Percentiles rank a stretch among this genome's conserved stretches.
Conservation (phyloP, 2,113 vertebrate genomes). For the Clarias magur region DNA sequence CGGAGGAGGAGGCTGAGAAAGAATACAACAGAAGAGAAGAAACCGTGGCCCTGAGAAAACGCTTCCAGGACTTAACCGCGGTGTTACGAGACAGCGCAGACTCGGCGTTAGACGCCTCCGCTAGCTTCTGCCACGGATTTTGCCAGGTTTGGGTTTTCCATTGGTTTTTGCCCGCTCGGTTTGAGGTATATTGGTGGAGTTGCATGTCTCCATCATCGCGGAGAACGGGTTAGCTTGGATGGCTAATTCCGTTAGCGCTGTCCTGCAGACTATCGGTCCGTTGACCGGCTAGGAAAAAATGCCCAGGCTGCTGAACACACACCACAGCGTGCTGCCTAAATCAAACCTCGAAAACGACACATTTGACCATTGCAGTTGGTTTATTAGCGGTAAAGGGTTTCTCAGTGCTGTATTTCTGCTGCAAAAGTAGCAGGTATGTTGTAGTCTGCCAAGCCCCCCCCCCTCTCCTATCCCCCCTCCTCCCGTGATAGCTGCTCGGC, state of each 20-base stretch:
- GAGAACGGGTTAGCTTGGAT: constrained; percentile 28
- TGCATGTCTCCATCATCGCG: constrained; percentile 54
- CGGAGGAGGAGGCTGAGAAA: constrained; percentile 96
- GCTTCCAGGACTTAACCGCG: constrained; percentile 82
- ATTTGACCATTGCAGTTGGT: not conserved
- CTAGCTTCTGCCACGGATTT: constrained; percentile 91
- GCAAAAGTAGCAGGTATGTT: constrained; percentile 33
- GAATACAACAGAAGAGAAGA: constrained; percentile 83
- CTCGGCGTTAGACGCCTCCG: constrained; percentile 82
- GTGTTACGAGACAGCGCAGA: constrained; percentile 76
- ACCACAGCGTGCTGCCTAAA: not conserved
- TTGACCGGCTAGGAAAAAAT: not conserved
- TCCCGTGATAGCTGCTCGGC: constrained; percentile 35
- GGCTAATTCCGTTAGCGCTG: constrained; percentile 43
- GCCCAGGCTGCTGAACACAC: not conserved
- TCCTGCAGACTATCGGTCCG: constrained; percentile 26
- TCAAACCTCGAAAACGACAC: not conserved
- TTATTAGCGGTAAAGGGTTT: not conserved
- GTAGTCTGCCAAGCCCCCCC: constrained; percentile 34
- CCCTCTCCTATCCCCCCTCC: not conserved
- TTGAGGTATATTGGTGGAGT: constrained; percentile 67
- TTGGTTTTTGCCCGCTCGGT: constrained; percentile 69
- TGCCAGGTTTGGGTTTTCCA: constrained; percentile 84
- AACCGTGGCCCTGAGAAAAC: constrained; percentile 80
- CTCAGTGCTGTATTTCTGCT: not conserved